Evolutionary conservation across 2,888 invertebrate species (phyloP), one percentile per base, ranked within the genome.

Genomic region (Steinernema hermaphroditum): DNA sequence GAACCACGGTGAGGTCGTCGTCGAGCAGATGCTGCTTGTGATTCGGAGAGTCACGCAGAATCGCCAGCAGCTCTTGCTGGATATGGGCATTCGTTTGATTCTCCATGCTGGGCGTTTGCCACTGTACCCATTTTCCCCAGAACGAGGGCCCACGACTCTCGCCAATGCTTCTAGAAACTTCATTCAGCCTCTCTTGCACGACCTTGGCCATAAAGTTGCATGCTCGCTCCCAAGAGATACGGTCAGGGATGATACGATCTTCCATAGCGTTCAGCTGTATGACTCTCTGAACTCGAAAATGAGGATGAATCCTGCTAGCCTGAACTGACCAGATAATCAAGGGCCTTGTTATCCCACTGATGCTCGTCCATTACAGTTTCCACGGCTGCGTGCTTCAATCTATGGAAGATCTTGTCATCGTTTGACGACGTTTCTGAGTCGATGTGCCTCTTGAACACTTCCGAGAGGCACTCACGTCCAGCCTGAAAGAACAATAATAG

Each of bases 231-330:
- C 98, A 98, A 77, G 94, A 92, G 19, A 90, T 89, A 87, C 93
- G 93, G 86, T 94, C 93, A 73, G 91, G 91, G 12, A 95, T 92
- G 43, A 92, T 92, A 14, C 92, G 90, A 88, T 95, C 94, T 87
- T 96, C 96, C 27, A 98, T 88, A 0, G 94, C 93, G 88, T 96
- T 97, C 74, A 94, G 88, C 87, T 98, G 97, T 74, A 98, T 93
- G 2, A 96, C 94, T n/a, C 94, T 90, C 19, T 96, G 72, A 71
- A 82, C n/a, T n/a, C n/a, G n/a, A n/a, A n/a, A n/a, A n/a, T n/a
- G n/a, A n/a, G n/a, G n/a, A n/a, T n/a, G n/a, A n/a, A n/a, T n/a
- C n/a, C n/a, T n/a, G n/a, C n/a, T n/a, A n/a, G n/a, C n/a, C n/a
- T n/a, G n/a, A 71, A 41, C 16, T 70, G n/a, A 93, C 94, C 87